phyloP scores from a whole-genome alignment of 2,113 vertebrate species.

The Notarius quadriscutis region DNA sequence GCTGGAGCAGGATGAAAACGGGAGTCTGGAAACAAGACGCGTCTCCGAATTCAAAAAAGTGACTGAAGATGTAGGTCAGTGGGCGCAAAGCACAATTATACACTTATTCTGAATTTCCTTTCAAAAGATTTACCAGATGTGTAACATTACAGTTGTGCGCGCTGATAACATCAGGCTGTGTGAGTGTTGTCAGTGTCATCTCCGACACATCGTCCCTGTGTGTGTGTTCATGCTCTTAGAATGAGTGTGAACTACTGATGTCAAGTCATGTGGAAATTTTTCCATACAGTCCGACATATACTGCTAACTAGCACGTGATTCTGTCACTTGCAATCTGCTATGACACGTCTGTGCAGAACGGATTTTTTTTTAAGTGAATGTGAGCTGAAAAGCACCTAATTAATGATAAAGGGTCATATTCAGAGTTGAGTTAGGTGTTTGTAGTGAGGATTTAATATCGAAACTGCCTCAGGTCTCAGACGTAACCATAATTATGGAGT shows the following conservation, averaged over 20 bases:
- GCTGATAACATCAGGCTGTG: background rate
- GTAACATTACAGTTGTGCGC: background rate
- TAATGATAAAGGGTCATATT: background rate
- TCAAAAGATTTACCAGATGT: conserved; percentile 3
- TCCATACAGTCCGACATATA: conserved; percentile 32
- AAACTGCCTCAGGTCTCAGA: background rate
- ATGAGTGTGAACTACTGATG: conserved; percentile 53
- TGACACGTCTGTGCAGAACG: conserved; percentile 33
- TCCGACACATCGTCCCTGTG: conserved; percentile 13
- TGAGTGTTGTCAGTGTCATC: conserved; percentile 20
- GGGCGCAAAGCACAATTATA: background rate
- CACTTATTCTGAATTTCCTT: background rate
- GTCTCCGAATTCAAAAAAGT: background rate
- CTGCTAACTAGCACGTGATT: conserved; percentile 38
- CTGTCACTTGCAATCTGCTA: conserved; percentile 34
- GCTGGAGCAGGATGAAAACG: background rate
- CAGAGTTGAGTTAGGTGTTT: background rate
- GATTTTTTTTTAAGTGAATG: background rate
- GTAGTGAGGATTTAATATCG: background rate
- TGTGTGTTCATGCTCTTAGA: conserved; percentile 10
- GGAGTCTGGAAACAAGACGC: background rate
- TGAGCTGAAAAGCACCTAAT: conserved; percentile 30
- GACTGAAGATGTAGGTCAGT: background rate
- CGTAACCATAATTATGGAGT: background rate
- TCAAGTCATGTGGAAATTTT: conserved; percentile 51